Evolutionary conservation across 2,797 vertebrate genomes (phyloP).

Genomic region (Chrysocyon brachyurus): DNA sequence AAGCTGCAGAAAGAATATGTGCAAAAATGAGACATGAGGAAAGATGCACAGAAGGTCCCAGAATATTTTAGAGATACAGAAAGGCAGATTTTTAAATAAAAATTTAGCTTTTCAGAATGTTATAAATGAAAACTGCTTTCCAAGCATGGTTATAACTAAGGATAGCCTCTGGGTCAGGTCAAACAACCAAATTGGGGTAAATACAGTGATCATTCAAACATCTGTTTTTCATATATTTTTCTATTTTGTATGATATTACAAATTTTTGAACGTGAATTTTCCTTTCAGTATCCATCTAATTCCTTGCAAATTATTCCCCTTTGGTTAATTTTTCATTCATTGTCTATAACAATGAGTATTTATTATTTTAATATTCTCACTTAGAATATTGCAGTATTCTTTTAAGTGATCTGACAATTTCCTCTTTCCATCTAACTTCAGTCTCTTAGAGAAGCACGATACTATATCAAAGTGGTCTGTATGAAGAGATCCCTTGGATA

Average conservation of each 20-base stretch:
- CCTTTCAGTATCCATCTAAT: background rate
- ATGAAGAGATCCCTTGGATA: background rate
- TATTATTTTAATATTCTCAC: background rate
- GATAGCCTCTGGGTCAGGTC: background rate
- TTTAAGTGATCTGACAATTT: background rate
- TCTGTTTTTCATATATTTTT: background rate
- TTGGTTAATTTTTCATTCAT: background rate
- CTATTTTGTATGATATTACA: background rate
- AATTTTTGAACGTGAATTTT: background rate
- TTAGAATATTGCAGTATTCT: background rate
- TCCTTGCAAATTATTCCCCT: background rate
- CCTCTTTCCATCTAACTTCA: background rate
- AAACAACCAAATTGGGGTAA: background rate
- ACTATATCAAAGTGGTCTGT: background rate
- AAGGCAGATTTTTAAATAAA: background rate
- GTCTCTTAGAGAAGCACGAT: background rate
- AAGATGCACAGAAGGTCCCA: background rate
- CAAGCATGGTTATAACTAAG: background rate
- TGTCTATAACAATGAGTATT: background rate
- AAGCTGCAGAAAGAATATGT: background rate
- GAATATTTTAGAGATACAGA: background rate
- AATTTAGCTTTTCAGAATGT: background rate
- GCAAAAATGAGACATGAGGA: background rate
- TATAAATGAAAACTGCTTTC: conserved; percentile 3
- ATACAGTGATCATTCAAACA: background rate